phyloP scores from a whole-genome alignment of 2,797 vertebrate genomes.

The Esox lucius region DNA sequence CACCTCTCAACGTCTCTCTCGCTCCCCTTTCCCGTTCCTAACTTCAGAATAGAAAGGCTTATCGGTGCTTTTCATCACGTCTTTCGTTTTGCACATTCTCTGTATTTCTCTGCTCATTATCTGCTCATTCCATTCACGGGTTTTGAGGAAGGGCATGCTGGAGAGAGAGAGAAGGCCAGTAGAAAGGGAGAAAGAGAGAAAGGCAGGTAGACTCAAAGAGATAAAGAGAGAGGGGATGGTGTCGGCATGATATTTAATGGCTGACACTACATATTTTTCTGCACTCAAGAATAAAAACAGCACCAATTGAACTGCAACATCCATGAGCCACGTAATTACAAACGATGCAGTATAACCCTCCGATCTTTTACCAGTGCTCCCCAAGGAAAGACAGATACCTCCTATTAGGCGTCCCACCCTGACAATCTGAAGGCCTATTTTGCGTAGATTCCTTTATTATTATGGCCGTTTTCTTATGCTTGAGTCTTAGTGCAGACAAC shows the following conservation, averaged over 20 bases:
- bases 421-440: background rate
- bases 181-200: background rate
- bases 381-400: slow-evolving; percentile 2
- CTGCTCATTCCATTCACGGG: background rate
- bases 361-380: background rate
- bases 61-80: background rate
- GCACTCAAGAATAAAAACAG: background rate
- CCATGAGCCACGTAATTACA: background rate
- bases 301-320: background rate
- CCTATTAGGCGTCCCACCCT: slow-evolving; percentile 15
- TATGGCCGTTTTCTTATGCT: slow-evolving; percentile 21
- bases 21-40: background rate
- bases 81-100: background rate
- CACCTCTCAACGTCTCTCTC: background rate
- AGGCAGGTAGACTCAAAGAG: background rate
- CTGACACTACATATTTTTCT: background rate
- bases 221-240: background rate
- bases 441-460: slow-evolving; percentile 27
- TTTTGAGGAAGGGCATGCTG: background rate
- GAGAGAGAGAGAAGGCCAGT: background rate
- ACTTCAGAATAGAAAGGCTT: background rate
- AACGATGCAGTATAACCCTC: background rate
- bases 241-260: background rate
- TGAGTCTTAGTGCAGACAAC: slow-evolving; percentile 21
- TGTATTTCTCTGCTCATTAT: background rate